Conservation (phyloP, 2,113 vertebrate genomes). For the Thinocorus orbignyianus region DNA sequence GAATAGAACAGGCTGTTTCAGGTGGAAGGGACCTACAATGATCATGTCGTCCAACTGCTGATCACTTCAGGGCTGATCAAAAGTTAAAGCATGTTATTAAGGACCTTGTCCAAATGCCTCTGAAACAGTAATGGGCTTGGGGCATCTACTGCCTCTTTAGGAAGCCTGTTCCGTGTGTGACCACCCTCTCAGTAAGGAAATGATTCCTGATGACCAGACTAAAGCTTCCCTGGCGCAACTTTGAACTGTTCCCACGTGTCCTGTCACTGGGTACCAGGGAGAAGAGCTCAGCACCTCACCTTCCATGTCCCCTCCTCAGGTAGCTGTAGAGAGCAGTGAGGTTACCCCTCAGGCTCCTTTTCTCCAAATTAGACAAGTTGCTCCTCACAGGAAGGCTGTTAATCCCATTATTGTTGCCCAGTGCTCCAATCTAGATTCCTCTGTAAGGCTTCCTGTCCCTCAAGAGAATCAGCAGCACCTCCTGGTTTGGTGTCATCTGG, state of each 20-base stretch:
- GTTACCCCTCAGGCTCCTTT: too few species aligned
- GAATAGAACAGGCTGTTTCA: not conserved
- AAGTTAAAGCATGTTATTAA: not conserved
- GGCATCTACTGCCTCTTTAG: fast-evolving
- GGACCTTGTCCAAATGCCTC: not conserved
- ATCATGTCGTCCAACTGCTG: not conserved
- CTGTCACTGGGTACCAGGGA: not conserved
- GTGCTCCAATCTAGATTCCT: too few species aligned
- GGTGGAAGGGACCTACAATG: not conserved
- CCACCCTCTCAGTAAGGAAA: not conserved
- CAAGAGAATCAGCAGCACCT: too few species aligned
- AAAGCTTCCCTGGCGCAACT: too few species aligned
- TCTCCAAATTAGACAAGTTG: too few species aligned
- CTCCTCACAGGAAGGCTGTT: too few species aligned
- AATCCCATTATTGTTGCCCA: too few species aligned
- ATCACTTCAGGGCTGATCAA: not conserved
- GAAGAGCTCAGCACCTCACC: not conserved
- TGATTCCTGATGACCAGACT: not conserved
- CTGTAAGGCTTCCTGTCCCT: too few species aligned
- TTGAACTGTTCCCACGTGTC: not conserved
- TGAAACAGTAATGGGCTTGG: not conserved
- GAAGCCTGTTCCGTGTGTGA: not conserved
- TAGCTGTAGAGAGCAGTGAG: too few species aligned
- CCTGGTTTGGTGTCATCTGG: too few species aligned
- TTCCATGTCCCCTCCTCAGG: not conserved